Evolutionary conservation across 2,113 vertebrate species (phyloP).

Genomic region (Bettongia penicillata): DNA sequence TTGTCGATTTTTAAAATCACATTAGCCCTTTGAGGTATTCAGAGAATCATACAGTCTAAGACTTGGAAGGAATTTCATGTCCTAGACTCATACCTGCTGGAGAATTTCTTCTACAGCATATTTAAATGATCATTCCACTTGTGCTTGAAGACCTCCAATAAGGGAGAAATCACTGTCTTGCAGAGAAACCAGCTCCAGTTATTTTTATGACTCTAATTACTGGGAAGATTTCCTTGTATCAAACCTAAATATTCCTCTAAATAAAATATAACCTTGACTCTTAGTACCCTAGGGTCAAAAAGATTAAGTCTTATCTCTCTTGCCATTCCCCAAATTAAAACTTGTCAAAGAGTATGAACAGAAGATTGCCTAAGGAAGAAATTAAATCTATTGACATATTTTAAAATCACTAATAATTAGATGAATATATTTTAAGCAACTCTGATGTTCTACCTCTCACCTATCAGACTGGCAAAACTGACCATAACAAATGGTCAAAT

Average conservation of each 20-base stretch:
- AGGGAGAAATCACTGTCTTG: not conserved
- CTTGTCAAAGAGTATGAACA: not conserved
- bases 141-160: not conserved
- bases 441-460: not conserved
- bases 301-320: not conserved
- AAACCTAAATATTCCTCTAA: not conserved
- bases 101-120: not conserved
- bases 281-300: not conserved
- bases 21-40: not conserved
- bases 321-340: not conserved
- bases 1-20: not conserved
- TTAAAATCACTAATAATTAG: not conserved
- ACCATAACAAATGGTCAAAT: not conserved
- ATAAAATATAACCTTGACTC: not conserved
- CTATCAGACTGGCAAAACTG: not conserved
- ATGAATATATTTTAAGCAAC: not conserved
- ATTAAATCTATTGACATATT: not conserved
- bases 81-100: not conserved
- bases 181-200: not conserved
- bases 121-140: not conserved
- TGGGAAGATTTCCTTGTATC: not conserved
- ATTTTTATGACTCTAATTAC: not conserved
- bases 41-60: not conserved
- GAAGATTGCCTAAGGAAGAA: not conserved
- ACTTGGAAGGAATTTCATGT: not conserved